Percentiles rank a stretch among this genome's conserved stretches.
Conservation (phyloP, 2,797 vertebrate genomes). For the Iguana delicatissima region DNA sequence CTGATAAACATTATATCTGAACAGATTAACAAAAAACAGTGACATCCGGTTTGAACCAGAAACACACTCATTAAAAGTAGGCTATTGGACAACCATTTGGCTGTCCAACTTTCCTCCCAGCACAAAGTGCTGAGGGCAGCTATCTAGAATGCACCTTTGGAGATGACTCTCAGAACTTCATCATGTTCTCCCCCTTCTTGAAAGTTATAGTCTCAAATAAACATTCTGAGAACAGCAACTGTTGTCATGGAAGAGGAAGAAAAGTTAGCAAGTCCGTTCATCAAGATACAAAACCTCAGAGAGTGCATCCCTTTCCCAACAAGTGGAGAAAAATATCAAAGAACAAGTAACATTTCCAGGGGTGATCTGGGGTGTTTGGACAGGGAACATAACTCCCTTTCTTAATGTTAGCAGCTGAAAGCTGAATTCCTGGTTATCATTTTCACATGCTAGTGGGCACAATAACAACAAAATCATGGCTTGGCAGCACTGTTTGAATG, state of each 20-base stretch:
- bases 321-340: neutral
- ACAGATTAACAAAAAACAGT: neutral
- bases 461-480: neutral
- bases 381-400: neutral
- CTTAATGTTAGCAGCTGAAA: constrained; percentile 3
- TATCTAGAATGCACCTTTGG: neutral
- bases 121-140: neutral
- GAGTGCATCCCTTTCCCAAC: neutral
- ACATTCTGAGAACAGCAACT: neutral
- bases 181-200: neutral
- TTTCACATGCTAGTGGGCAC: neutral
- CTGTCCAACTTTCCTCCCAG: neutral
- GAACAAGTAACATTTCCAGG: neutral
- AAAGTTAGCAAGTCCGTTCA: neutral
- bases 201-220: neutral
- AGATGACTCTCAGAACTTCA: neutral
- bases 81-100: neutral
- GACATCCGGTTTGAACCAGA: neutral
- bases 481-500: neutral
- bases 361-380: no score
- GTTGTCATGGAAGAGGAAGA: neutral
- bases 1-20: no score
- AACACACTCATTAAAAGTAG: neutral
- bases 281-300: no score
- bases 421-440: neutral